phyloP scores from a whole-genome alignment of 2,888 invertebrate species.

The Coecobrya sp. region DNA sequence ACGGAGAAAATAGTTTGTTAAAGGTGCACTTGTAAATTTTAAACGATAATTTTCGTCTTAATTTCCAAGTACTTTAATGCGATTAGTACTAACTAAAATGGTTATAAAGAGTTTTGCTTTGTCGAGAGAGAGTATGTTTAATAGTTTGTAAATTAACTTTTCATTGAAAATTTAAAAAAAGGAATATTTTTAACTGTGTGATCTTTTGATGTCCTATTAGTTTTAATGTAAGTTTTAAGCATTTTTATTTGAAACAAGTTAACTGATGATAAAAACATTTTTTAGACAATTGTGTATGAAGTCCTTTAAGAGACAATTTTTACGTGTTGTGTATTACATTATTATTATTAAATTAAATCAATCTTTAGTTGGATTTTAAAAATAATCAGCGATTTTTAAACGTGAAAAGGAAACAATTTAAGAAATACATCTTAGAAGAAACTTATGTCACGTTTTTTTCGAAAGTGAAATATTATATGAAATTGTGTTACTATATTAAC shows the following conservation, averaged over 20 bases:
- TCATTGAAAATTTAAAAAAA: background rate
- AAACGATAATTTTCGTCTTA: too few species aligned
- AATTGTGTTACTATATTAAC: background rate
- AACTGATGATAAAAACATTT: background rate
- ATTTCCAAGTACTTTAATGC: too few species aligned
- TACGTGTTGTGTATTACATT: constrained; percentile 11
- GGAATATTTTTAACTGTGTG: constrained; percentile 59
- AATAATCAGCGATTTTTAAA: background rate
- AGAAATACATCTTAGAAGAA: background rate
- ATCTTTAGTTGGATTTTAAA: background rate
- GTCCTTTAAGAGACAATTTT: background rate
- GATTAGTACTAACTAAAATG: too few species aligned
- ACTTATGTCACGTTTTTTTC: background rate
- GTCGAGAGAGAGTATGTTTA: background rate
- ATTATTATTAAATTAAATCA: background rate
- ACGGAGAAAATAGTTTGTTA: too few species aligned
- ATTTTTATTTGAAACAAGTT: background rate
- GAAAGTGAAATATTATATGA: background rate
- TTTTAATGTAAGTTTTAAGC: background rate
- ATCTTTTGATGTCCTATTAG: constrained; percentile 48
- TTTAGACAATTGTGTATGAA: background rate
- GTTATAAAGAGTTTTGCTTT: too few species aligned
- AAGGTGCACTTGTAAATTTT: too few species aligned
- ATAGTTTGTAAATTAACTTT: background rate
- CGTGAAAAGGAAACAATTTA: background rate